A percentile compares a stretch with the other conserved stretches of the same genome.
These are phyloP conservation scores for Boulengeromyrus knoepffleri DNA, from an alignment of 2,113 vertebrate species.

Conservation along the genomic window DNA sequence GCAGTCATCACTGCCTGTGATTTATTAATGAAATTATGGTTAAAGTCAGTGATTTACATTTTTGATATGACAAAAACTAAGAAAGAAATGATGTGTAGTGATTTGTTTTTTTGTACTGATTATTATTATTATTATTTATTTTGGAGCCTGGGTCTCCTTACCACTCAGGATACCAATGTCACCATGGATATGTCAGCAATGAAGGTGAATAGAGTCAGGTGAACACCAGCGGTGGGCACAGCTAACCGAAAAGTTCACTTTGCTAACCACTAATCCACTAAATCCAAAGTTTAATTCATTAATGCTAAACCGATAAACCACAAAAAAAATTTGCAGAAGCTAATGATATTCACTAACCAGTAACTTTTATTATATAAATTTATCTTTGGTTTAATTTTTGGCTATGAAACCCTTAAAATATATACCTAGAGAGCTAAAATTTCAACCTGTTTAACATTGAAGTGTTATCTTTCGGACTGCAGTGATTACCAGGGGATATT, in stretches of 20 bases:
- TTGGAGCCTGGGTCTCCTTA: background rate
- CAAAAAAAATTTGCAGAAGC: background rate
- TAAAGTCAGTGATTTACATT: background rate
- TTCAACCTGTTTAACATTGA: background rate
- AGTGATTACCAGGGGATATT: background rate
- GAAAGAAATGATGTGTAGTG: background rate
- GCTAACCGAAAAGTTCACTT: background rate
- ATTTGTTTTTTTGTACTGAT: background rate
- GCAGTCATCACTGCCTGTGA: background rate
- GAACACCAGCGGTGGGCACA: background rate
- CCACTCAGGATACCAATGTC: slow-evolving; percentile 17
- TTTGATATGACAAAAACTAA: background rate
- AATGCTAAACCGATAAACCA: background rate
- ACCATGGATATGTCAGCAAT: background rate
- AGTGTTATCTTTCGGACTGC: background rate
- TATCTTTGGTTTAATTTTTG: background rate
- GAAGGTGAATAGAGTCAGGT: slow-evolving; percentile 14
- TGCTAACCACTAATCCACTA: background rate
- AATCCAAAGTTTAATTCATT: background rate
- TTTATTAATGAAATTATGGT: background rate
- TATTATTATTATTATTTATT: background rate
- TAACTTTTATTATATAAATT: background rate
- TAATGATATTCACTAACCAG: background rate
- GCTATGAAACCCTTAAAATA: background rate
- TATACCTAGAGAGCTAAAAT: background rate